These are phyloP conservation scores for Zaprionus ghesquierei DNA, from an alignment of 1,140 invertebrate species.

Conservation along the genomic window DNA sequence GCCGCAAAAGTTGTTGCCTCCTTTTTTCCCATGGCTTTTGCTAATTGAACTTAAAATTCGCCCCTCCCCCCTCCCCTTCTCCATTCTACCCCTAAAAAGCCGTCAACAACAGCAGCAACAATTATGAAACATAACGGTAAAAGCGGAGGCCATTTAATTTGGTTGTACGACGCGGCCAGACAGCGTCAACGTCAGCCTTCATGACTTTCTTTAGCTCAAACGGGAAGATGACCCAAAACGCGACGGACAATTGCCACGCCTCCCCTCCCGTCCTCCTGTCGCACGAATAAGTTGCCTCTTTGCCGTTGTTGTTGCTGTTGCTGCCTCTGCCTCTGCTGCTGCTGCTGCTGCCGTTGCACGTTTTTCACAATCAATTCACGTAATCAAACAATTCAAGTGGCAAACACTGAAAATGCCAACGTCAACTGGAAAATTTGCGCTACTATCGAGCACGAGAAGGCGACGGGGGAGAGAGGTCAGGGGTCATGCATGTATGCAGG, in stretches of 20 bases:
- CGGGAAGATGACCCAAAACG: constrained; percentile 20
- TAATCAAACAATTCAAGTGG: constrained; percentile 82
- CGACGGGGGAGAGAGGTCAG: not conserved
- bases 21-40: constrained; percentile 56
- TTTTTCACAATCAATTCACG: constrained; percentile 82
- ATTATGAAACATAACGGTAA: constrained; percentile 45
- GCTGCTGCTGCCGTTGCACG: constrained; percentile 70
- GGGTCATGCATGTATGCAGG: constrained; percentile 4
- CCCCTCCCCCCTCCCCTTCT: no score
- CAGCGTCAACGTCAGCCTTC: constrained; percentile 25
- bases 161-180: constrained; percentile 52
- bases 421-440: constrained; percentile 80
- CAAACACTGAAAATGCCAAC: constrained; percentile 81
- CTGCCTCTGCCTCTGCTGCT: constrained; percentile 44
- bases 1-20: constrained; percentile 37
- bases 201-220: constrained; percentile 32
- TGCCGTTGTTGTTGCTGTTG: constrained; percentile 24
- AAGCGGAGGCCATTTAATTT: constrained; percentile 68
- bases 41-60: constrained; percentile 73
- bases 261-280: not conserved
- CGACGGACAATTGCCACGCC: not conserved
- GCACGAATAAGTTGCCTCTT: not conserved
- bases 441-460: constrained; percentile 33
- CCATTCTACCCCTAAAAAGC: no score
- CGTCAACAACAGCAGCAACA: constrained; percentile 42